Evolutionary conservation across 1,140 invertebrate genomes (phyloP), one percentile per base, ranked within the genome.

Genomic region (Campoletis sonorensis): DNA sequence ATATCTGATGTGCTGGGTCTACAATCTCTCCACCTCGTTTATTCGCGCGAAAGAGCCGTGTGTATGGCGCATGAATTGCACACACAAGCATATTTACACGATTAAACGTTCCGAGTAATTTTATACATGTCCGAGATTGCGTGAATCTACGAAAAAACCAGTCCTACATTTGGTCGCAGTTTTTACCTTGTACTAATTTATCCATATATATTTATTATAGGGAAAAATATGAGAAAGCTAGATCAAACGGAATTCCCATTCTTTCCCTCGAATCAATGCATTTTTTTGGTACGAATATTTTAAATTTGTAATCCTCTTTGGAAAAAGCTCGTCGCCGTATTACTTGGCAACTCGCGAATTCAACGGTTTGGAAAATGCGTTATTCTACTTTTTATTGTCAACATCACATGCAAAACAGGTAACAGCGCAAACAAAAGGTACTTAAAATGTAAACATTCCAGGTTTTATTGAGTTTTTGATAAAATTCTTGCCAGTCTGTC

Each of bases 101-200:
- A 64, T 64, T 64, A 64, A 64, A 64, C 23, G 61, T 64, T 64
- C 61, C 23, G 5, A 26, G 61, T 26, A 26, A 64, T 64, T 23
- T 26, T 64, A 64, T 26, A 64, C 61, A 10, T 64, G 61, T 26
- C n/a, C 23, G 61, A 64, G 1, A 26, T 10, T 64, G n/a, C 61
- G 23, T 64, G 61, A 64, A 64, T 23, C 23, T 10, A 13, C 21
- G 23, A 15, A 23, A 64, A 13, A 64, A 11, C 23, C 23, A 23
- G 1, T 26, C 21, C n/a, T 8, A 1, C n/a, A n/a, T 54, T 8
- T 54, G 51, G 18, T 21, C 18, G 4, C 18, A 54, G 8, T n/a
- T 54, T 54, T 54, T 54, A n/a, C n/a, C 18, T 10, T 51, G 30
- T 11, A 45, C 40, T 10, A n/a, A n/a, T n/a, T n/a, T n/a, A 37